Evolutionary conservation across 1,140 invertebrate genomes (phyloP).

Genomic region (Pseudomyrmex dendroicus): DNA sequence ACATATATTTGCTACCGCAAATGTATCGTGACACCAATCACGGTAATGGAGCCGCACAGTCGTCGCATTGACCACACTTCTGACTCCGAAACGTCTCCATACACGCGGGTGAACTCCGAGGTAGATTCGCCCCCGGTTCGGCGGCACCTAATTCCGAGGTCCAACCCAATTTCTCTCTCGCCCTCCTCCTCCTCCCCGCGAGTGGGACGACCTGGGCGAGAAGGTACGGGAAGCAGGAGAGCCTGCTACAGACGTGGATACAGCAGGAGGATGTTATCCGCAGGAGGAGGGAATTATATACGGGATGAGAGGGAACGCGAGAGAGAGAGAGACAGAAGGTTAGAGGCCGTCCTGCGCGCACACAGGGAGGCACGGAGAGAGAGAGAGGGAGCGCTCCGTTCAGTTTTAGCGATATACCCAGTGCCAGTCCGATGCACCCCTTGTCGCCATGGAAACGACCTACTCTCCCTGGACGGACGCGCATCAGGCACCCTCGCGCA

Average conservation of each 20-base stretch:
- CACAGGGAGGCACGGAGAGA: slow-evolving; percentile 24
- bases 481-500: slow-evolving; percentile 71
- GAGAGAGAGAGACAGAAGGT: slow-evolving; percentile 56
- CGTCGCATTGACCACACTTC: neutral
- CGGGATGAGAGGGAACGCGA: slow-evolving; percentile 30
- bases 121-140: slow-evolving; percentile 10
- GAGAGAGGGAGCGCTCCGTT: slow-evolving; percentile 64
- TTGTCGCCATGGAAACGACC: slow-evolving; percentile 84
- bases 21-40: neutral
- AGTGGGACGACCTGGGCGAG: slow-evolving; percentile 71
- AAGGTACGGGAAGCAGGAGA: neutral
- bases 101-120: neutral
- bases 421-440: slow-evolving; percentile 80
- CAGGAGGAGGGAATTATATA: slow-evolving; percentile 60
- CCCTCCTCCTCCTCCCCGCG: neutral
- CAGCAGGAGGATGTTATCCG: slow-evolving; percentile 69
- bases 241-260: slow-evolving; percentile 45
- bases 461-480: slow-evolving; percentile 84
- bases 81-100: neutral
- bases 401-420: slow-evolving; percentile 77
- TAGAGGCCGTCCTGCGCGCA: slow-evolving; percentile 50
- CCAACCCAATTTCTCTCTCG: slow-evolving; percentile 64
- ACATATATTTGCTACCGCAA: neutral
- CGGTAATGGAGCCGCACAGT: neutral
- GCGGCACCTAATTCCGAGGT: slow-evolving; percentile 67